Percentiles rank a stretch among this genome's conserved stretches.
Conservation (phyloP, 2,888 invertebrate species). For the Thymelicus sylvestris region DNA sequence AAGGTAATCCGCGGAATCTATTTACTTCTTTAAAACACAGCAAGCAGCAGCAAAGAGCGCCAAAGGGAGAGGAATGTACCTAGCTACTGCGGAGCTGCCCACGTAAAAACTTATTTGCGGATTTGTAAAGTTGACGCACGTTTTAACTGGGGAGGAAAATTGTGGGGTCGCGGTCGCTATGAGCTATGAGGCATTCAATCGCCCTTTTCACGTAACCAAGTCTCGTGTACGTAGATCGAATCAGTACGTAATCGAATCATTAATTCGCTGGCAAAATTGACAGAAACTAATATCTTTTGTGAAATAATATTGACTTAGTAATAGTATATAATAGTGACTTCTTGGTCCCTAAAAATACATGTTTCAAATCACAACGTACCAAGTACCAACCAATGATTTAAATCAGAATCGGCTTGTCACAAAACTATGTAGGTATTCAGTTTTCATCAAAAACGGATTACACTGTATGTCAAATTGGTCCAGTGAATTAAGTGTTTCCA, state of each 20-base stretch:
- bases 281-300: too few species aligned
- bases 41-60: not conserved
- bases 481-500: too few species aligned
- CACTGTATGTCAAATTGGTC: too few species aligned
- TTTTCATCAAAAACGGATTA: too few species aligned
- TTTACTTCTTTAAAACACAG: not conserved
- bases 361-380: too few species aligned
- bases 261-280: too few species aligned
- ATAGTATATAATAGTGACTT: too few species aligned
- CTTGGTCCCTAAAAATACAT: too few species aligned
- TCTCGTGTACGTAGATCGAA: not conserved
- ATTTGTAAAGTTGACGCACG: conserved; percentile 4
- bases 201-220: not conserved
- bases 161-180: not conserved
- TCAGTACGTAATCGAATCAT: not conserved
- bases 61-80: not conserved
- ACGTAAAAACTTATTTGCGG: conserved; percentile 2
- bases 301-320: too few species aligned
- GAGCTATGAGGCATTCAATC: not conserved
- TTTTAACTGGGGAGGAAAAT: not conserved
- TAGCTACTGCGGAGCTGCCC: not conserved
- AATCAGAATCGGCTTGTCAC: too few species aligned
- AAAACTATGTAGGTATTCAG: too few species aligned
- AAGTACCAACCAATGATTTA: too few species aligned
- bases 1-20: not conserved